Evolutionary conservation across 2,888 invertebrate species (phyloP), one percentile per base, ranked within the genome.

Genomic region (Lasius platythorax): DNA sequence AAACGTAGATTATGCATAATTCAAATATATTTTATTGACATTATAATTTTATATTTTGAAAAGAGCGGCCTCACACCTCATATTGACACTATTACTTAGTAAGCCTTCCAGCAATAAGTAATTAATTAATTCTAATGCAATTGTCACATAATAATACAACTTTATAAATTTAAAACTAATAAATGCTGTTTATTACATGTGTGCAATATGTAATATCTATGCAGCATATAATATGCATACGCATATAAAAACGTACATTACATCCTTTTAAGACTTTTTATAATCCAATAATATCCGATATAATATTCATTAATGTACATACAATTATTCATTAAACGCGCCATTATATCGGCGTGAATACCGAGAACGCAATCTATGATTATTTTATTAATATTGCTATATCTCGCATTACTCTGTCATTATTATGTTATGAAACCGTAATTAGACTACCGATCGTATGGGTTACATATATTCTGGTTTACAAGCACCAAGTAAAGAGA

Each of bases 381-480:
- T 23, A 30, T 61, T 53, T 46, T 70, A 70, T 63, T 61, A 50
- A 81, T 72, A 61, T 3, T 23, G 18, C 11, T 33, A 53, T 15
- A 5, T 30, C 40, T 11, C 70, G 43, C 23, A 61, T 79, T 68
- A 78, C 58, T 46, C 43, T 43, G 23, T 43, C 58, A 68, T 79
- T 79, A 61, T 37, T 37, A 68, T 23, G n/a, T 78, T 78, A 67
- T 43, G 30, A 70, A 70, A 61, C 6, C 12, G 43, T n/a, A 58
- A 68, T 79, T 70, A 79, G 61, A 70, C 33, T 70, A 79, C 61
- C 28, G 61, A 70, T 33, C 53, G 18, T 33, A 28, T 50, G 28
- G 40, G 6, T 23, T 64, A 50, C 28, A 12, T 4, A 33, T 53
- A 61, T 81, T 61, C 28, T 37, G 37, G 50, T 72, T 72, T 72